Evolutionary conservation across 2,113 vertebrate species (phyloP), one percentile per base, ranked within the genome.

Genomic region (Panthera leo): DNA sequence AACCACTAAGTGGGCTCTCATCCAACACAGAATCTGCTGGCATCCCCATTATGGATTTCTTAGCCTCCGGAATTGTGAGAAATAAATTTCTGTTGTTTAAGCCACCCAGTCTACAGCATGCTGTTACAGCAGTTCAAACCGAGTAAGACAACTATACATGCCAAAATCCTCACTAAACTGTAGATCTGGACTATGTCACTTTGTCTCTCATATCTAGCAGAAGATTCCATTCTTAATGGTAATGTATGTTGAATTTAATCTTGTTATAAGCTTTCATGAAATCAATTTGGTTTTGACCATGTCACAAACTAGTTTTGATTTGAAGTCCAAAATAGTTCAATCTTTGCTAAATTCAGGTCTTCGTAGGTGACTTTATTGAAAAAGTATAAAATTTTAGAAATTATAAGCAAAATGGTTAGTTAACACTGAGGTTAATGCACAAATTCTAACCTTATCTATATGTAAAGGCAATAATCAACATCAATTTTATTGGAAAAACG

Each of bases 211-310:
- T 23, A 58, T 6, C 58, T 58, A 76, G 48, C 25, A 51, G 45
- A 67, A 31, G 25, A 96, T 83, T 94, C 4, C 73, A 7, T 70
- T 92, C 42, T 53, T 65, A 27, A 65, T 36, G 5, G 36, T 73
- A 75, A 9, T 16, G 4, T 3, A 67, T n/a, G 12, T 23, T 23
- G 19, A 82, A 75, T n/a, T 75, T 36, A 91, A 65, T 79, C 13
- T 19, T 94, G 4, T 51, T 78, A 39, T 7, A 70, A 89, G 31
- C 11, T 83, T 76, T 63, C 39, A 70, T 58, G 83, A 91, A 76
- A 78, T 91, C 53, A 76, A 29, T 91, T 70, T 78, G 11, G 27
- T 97, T 84, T 94, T 68, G 75, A 75, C 39, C 23, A 75, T 85
- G 51, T 92, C 48, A 70, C 12, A 31, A 80, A 85, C 5, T 67